Conservation (phyloP, 2,113 vertebrate species). For the Amphilophus citrinellus region DNA sequence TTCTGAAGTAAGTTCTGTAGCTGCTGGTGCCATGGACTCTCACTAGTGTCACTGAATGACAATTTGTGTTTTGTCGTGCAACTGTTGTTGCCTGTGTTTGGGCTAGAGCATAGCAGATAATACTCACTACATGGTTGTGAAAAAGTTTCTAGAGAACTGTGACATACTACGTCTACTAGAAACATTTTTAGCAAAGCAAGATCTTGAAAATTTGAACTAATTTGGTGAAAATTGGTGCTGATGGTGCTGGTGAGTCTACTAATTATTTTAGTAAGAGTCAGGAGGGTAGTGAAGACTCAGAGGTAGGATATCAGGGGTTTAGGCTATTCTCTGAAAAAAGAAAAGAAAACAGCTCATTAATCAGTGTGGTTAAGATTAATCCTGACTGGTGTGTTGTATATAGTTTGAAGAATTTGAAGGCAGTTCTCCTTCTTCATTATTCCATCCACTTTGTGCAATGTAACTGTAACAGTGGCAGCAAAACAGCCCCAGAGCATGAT, state of each 20-base stretch:
- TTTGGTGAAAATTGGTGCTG: background rate
- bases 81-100: background rate
- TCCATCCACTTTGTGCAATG: background rate
- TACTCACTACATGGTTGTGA: background rate
- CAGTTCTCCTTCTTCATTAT: background rate
- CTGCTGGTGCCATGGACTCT: background rate
- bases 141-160: background rate
- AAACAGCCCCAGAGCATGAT: background rate
- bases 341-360: too few relatives aligned
- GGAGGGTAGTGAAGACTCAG: background rate
- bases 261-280: background rate
- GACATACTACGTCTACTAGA: rapidly evolving
- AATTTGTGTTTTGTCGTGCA: background rate
- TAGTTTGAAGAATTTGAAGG: background rate
- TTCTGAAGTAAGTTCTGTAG: background rate
- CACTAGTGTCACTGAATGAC: background rate
- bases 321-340: background rate
- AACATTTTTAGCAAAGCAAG: rapidly evolving
- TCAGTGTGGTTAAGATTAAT: too few relatives aligned
- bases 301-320: background rate
- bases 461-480: background rate
- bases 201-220: background rate
- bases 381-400: too few relatives aligned
- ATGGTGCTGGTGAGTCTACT: background rate
- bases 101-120: background rate